Evolutionary conservation across 2,888 invertebrate genomes (phyloP), one percentile per base, ranked within the genome.

Genomic region (Macropis europaea): DNA sequence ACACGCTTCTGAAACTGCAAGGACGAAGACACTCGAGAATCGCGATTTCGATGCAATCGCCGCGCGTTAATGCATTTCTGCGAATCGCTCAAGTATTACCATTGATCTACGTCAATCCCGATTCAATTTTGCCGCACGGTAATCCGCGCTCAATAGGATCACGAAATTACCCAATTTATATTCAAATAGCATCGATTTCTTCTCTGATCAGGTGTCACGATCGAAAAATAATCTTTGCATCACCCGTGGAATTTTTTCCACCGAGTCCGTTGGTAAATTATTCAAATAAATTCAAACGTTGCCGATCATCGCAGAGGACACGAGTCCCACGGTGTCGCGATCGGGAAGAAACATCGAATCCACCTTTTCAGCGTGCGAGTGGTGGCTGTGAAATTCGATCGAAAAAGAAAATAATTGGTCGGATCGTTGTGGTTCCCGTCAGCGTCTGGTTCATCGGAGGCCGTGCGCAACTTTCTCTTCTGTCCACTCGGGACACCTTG

Each of bases 401-500:
- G n/a, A 38, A 38, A 47, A 59, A 61, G 5, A 53, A 60, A 70
- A 70, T 70, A 70, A 70, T 36, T 30, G 30, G 34, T 48, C 36
- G 30, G 34, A 28, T 48, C 28, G 32, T 38, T 26, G 48, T 45
- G 53, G 17, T 61, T 26, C 63, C 40, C 52, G 36, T 11, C n/a
- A 32, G 28, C 47, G 30, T 26, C 38, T 15, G 22, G 32, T 17
- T 32, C 47, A 40, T 24, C 32, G 50, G 61, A 45, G 53, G 24
- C 45, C 42, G 13, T 13, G 40, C 22, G 40, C 34, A 36, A 74
- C 70, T 74, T 69, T 74, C 64, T 70, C 64, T 74, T 63, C 61
- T 45, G 67, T 56, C 52, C 42, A 54, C 53, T 53, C 32, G 59
- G 36, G 36, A 77, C 81, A 73, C 61, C 74, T 68, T 75, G 74